Evolutionary conservation across 2,113 vertebrate genomes (phyloP).

Genomic region (Colaptes auratus): DNA sequence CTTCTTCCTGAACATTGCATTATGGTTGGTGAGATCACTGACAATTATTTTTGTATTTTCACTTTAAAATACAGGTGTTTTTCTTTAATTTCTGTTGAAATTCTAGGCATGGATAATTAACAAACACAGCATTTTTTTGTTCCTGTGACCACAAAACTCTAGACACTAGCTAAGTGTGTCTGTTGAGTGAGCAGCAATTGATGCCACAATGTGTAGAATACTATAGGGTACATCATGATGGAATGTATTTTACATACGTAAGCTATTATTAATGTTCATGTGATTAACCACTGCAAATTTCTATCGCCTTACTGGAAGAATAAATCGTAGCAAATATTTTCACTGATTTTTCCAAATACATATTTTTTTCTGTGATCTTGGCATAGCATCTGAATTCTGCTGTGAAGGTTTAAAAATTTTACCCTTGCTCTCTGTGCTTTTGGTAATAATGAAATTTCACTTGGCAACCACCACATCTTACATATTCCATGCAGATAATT

Average conservation of each 20-base stretch:
- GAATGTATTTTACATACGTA: not conserved
- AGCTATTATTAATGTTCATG: not conserved
- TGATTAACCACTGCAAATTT: not conserved
- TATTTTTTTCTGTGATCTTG: not conserved
- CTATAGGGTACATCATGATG: not conserved
- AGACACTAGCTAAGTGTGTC: not conserved
- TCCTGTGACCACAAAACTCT: not conserved
- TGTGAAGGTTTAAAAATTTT: not conserved
- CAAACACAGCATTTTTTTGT: fast-evolving
- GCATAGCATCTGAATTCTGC: not conserved
- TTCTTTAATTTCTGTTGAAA: not conserved
- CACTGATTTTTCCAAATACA: not conserved
- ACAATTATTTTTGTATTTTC: not conserved
- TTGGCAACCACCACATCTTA: not conserved
- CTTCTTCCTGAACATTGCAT: not conserved
- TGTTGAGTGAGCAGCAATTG: not conserved
- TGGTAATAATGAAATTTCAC: not conserved
- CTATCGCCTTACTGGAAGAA: not conserved
- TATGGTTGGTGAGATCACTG: not conserved
- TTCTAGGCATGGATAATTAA: not conserved
- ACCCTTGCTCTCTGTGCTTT: not conserved
- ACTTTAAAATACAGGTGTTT: not conserved
- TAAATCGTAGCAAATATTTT: not conserved
- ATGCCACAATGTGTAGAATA: not conserved
- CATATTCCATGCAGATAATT: not conserved